Conservation (phyloP, 2,888 invertebrate species). For the Smittia sp. region DNA sequence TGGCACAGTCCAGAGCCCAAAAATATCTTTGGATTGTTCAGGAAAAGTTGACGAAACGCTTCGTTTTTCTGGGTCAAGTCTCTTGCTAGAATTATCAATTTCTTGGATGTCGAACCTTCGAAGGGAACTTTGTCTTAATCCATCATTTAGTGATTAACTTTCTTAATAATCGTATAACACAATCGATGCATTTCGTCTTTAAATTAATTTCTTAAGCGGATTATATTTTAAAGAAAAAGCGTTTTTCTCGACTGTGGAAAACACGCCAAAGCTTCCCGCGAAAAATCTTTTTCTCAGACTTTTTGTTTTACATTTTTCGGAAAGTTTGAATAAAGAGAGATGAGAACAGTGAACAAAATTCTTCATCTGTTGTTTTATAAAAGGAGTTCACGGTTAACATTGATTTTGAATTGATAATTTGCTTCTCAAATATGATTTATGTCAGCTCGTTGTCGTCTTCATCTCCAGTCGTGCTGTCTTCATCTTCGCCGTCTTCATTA, state of each 20-base stretch:
- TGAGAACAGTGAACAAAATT: neutral
- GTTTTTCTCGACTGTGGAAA: neutral
- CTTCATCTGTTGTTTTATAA: neutral
- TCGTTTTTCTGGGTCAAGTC: too few species aligned
- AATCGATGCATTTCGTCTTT: neutral
- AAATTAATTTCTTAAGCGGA: constrained; percentile 8
- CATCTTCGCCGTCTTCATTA: constrained; percentile 56
- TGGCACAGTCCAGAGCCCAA: too few species aligned
- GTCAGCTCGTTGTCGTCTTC: constrained; percentile 55
- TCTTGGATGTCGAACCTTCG: too few species aligned
- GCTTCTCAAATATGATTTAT: constrained; percentile 43
- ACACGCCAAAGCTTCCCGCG: neutral
- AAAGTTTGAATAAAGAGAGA: constrained; percentile 2
- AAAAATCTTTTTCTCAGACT: neutral
- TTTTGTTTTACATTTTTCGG: neutral
- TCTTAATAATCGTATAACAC: neutral
- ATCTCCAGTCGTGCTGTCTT: constrained; percentile 56
- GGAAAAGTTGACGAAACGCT: too few species aligned
- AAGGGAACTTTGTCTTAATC: too few species aligned
- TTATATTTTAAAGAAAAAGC: neutral
- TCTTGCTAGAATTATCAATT: too few species aligned
- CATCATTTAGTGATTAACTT: neutral
- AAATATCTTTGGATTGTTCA: too few species aligned
- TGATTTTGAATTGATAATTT: constrained; percentile 1
- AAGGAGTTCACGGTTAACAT: constrained; percentile 4